Evolutionary conservation across 2,888 invertebrate species (phyloP).

Genomic region (Eucera pruinosa): DNA sequence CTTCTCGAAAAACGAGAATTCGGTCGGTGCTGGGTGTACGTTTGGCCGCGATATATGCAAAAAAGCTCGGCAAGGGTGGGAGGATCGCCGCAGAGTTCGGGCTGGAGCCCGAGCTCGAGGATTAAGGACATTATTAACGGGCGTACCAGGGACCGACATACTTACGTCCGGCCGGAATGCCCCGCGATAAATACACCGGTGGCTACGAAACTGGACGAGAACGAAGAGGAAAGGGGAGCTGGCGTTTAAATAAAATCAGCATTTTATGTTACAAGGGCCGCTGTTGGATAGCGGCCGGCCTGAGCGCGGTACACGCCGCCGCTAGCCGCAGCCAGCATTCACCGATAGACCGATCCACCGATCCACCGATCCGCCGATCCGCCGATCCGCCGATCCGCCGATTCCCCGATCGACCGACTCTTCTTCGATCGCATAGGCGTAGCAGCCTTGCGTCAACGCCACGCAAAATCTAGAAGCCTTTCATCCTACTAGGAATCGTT

Average conservation of each 20-base stretch:
- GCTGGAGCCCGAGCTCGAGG: conserved; percentile 69
- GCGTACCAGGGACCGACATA: conserved; percentile 80
- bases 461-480: not conserved
- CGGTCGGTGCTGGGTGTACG: conserved; percentile 60
- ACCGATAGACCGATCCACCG: conserved; percentile 54
- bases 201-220: conserved; percentile 68
- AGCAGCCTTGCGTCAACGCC: conserved; percentile 36
- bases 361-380: no score
- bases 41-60: conserved; percentile 68
- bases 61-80: conserved; percentile 62
- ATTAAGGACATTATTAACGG: conserved; percentile 84
- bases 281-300: conserved; percentile 76
- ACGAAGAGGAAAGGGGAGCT: conserved; percentile 51
- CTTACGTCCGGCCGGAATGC: conserved; percentile 82
- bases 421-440: conserved; percentile 69
- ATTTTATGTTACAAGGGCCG: conserved; percentile 81
- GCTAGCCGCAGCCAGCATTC: conserved; percentile 38
- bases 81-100: conserved; percentile 67
- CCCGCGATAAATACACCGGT: conserved; percentile 81
- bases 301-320: conserved; percentile 46
- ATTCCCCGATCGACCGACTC: conserved; percentile 45
- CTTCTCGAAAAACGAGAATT: conserved; percentile 67
- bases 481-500: not conserved
- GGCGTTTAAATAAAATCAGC: conserved; percentile 82
- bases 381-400: conserved; percentile 54